Evolutionary conservation across 2,113 vertebrate species (phyloP).

Genomic region (Pluvianellus socialis): DNA sequence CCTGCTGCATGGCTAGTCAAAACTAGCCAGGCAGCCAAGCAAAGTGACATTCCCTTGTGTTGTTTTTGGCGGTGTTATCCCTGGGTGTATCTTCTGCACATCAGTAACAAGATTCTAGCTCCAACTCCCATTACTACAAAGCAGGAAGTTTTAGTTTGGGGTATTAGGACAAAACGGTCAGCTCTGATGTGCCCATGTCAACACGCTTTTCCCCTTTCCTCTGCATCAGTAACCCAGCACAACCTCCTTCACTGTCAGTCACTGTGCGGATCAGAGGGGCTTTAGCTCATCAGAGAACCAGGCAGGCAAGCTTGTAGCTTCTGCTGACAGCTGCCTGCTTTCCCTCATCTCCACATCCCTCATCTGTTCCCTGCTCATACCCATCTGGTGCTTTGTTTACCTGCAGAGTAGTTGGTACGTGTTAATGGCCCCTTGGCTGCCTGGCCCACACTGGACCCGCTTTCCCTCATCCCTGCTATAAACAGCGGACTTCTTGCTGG

Average conservation of each 20-base stretch:
- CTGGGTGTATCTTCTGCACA: background rate
- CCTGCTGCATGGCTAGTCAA: background rate
- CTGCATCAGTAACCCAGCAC: background rate
- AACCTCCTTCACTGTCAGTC: background rate
- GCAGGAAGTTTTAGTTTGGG: background rate
- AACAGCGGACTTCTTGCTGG: background rate
- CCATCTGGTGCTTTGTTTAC: background rate
- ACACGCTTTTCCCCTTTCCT: background rate
- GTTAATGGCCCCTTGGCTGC: background rate
- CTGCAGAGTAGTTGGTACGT: background rate
- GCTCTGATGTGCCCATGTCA: background rate
- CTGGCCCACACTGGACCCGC: background rate
- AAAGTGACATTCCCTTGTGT: background rate
- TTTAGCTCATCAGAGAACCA: background rate
- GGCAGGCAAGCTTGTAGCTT: background rate
- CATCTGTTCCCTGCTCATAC: background rate
- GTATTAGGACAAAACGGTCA: background rate
- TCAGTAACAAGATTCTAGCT: background rate
- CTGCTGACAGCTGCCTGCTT: background rate
- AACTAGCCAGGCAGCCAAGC: background rate
- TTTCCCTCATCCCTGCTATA: background rate
- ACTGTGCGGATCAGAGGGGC: background rate
- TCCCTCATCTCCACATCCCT: background rate
- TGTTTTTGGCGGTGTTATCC: background rate
- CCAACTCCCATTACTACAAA: background rate